Percentiles rank a stretch among this genome's conserved stretches.
phyloP scores from a whole-genome alignment of 2,113 vertebrate genomes.

The Ciconia maguari region DNA sequence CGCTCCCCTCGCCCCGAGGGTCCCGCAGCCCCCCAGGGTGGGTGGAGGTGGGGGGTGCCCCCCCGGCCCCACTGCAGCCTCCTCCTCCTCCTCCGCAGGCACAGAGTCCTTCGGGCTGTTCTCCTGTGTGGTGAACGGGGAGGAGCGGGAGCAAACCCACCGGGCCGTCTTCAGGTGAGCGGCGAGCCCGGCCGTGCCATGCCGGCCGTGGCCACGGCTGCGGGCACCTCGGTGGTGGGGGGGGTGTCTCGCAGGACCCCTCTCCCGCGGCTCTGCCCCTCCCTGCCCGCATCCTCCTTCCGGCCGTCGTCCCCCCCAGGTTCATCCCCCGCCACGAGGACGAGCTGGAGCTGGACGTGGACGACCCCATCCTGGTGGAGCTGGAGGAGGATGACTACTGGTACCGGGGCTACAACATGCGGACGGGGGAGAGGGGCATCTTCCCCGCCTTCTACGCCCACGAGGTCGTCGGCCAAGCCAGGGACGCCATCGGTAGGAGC shows the following conservation, averaged over 20 bases:
- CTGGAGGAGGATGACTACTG: slow-evolving; percentile 96
- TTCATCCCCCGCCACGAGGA: slow-evolving; percentile 95
- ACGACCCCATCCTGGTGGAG: slow-evolving; percentile 92
- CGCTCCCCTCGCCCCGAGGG: background rate
- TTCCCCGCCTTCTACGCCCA: slow-evolving; percentile 96
- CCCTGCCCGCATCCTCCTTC: background rate
- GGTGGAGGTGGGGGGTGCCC: background rate
- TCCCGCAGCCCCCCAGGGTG: fast-evolving
- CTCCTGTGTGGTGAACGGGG: slow-evolving; percentile 91
- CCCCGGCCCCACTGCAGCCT: background rate
- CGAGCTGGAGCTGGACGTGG: slow-evolving; percentile 93
- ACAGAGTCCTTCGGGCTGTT: slow-evolving; percentile 98
- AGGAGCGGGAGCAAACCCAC: slow-evolving; percentile 94
- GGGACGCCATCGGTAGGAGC: slow-evolving; percentile 82
- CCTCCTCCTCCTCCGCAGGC: slow-evolving; percentile 66
- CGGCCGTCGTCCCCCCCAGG: slow-evolving; percentile 48
- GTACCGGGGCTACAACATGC: slow-evolving; percentile 97
- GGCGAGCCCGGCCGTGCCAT: fast-evolving
- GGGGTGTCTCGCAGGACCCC: background rate
- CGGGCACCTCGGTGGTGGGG: fast-evolving
- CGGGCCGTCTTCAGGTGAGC: slow-evolving; percentile 87
- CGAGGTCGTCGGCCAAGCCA: slow-evolving; percentile 85
- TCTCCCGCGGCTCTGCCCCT: background rate
- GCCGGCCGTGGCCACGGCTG: fast-evolving
- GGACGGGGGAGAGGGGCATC: slow-evolving; percentile 91